Evolutionary conservation across 2,888 invertebrate genomes (phyloP).

Genomic region (Drosophila mercatorum): DNA sequence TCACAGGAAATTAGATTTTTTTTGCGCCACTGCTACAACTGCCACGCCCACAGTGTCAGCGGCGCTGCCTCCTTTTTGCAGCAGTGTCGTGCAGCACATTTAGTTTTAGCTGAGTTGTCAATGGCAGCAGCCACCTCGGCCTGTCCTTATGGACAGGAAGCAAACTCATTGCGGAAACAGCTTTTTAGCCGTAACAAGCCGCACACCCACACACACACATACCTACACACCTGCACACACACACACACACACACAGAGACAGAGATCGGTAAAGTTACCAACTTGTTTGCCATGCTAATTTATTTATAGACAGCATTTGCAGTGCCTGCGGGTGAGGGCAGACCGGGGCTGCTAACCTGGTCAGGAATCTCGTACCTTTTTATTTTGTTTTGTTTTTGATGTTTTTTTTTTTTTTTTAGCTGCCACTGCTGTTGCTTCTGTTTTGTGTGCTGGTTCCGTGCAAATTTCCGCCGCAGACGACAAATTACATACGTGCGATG

Average conservation of each 20-base stretch:
- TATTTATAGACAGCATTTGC: conserved; percentile 76
- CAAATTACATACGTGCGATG: conserved; percentile 72
- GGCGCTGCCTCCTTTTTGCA: conserved; percentile 8
- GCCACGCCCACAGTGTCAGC: conserved; percentile 47
- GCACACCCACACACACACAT: conserved; percentile 37
- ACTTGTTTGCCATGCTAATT: conserved; percentile 80
- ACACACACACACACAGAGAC: conserved; percentile 14
- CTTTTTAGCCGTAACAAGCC: conserved; percentile 76
- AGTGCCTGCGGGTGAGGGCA: conserved; percentile 19
- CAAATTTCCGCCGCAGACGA: conserved; percentile 78
- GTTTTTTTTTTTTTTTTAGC: not conserved
- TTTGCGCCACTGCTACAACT: conserved; percentile 31
- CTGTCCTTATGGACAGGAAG: conserved; percentile 77
- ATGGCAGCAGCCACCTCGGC: conserved; percentile 59
- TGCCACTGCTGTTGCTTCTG: conserved; percentile 19
- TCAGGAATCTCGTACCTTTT: conserved; percentile 22
- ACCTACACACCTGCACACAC: conserved; percentile 41
- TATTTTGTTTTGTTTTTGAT: not conserved
- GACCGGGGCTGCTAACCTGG: conserved; percentile 13
- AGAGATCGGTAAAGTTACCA: conserved; percentile 44
- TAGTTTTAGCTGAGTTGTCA: conserved; percentile 76
- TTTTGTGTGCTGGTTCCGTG: conserved; percentile 53
- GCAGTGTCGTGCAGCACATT: conserved; percentile 65
- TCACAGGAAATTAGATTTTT: conserved; percentile 81
- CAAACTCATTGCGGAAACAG: conserved; percentile 81